Conservation (phyloP, 1,140 invertebrate species). For the Aphelinus certus region DNA sequence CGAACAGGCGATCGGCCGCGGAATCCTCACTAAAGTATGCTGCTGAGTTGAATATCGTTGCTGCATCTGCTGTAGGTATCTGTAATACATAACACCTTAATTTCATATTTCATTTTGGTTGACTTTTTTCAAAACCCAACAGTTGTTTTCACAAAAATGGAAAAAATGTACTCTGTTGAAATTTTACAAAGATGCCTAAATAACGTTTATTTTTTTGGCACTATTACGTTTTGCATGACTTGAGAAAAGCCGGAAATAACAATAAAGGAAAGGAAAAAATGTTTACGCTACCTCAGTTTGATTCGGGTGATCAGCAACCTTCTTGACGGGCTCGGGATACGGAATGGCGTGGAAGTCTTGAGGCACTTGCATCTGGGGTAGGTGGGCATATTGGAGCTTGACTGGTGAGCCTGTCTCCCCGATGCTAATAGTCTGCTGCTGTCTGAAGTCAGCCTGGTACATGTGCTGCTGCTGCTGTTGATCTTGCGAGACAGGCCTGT, state of each 20-base stretch:
- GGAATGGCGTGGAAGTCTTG: neutral
- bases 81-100: neutral
- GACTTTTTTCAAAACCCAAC: too few species aligned
- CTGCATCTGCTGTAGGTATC: conserved; percentile 35
- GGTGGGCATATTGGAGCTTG: conserved; percentile 25
- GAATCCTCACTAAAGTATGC: conserved; percentile 63
- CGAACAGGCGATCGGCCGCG: conserved; percentile 60
- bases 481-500: conserved; percentile 29
- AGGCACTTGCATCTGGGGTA: conserved; percentile 27
- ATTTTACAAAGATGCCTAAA: too few species aligned
- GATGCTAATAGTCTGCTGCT: conserved; percentile 17
- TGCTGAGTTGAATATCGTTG: conserved; percentile 63
- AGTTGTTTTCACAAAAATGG: too few species aligned
- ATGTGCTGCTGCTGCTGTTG: conserved; percentile 5
- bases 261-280: too few species aligned
- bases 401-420: conserved; percentile 2
- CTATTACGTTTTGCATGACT: too few species aligned
- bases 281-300: conserved; percentile 1
- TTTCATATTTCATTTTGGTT: neutral
- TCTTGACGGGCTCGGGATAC: conserved; percentile 11
- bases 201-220: too few species aligned
- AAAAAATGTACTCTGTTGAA: too few species aligned
- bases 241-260: too few species aligned
- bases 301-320: conserved; percentile 4
- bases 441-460: conserved; percentile 10